Evolutionary conservation across 2,888 invertebrate species (phyloP), one percentile per base, ranked within the genome.

Genomic region (Eulithis prunata): DNA sequence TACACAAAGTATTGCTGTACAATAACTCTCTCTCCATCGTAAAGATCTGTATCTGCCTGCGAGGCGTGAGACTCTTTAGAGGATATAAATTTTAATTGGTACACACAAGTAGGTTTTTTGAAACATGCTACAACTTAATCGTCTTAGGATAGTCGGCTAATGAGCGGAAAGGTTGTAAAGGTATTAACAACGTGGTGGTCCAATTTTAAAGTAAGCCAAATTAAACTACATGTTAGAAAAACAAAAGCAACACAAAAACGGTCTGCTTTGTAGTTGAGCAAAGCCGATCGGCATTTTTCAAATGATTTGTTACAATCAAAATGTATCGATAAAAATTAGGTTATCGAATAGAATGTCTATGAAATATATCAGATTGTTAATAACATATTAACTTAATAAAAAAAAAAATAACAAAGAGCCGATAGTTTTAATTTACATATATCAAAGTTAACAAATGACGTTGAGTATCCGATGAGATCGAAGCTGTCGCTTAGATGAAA

Each of bases 111-210:
- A 76, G 81, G 79, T 84, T 85, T 87, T 84, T 85, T 84, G 86
- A 87, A 86, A 87, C 83, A 85, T 79, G 85, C 88, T 89, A 88
- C 86, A 87, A 86, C 88, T 91, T 90, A 90, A 92, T 90, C 85
- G 87, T 81, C 77, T 76, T 74, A 79, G 84, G 84, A 89, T 88
- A 88, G 87, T 82, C 84, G 83, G 86, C 88, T 89, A 91, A 92
- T 90, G 90, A 90, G 89, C 90, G 90, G 86, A 88, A 90, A 90
- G 88, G 84, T 87, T 83, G 85, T 88, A 87, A 87, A 86, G 75
- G 80, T 78, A 87, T 86, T 84, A 84, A 83, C 88, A 70, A 81
- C 88, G 87, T 87, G 88, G 88, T 81, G 89, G 89, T 89, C 87
- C 41, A 13, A 58, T 47, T 66, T 56, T 64, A 63, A 72, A 69